phyloP scores from a whole-genome alignment of 2,113 vertebrate species.

The Dissostichus mawsoni region DNA sequence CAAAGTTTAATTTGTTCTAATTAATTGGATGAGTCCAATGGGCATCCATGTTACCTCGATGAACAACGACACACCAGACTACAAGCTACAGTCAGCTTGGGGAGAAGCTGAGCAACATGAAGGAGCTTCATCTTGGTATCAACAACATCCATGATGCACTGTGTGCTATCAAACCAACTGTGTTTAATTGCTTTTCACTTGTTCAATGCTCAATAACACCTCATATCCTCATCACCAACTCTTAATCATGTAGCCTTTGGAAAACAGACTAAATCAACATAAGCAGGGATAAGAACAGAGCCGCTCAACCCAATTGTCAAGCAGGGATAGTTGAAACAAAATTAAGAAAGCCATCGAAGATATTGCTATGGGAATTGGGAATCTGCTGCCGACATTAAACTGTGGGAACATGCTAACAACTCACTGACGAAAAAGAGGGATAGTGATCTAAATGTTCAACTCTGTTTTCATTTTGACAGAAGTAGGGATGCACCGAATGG shows the following conservation, averaged over 20 bases:
- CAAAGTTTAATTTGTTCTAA: slow-evolving; percentile 41
- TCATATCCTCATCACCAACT: background rate
- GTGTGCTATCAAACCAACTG: background rate
- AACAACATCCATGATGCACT: too few species aligned
- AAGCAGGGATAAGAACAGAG: too few species aligned
- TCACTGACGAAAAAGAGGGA: too few species aligned
- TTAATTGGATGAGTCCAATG: slow-evolving; percentile 39
- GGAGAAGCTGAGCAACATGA: background rate
- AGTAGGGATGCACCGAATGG: too few species aligned
- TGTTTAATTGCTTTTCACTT: background rate
- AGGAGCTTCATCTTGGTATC: background rate
- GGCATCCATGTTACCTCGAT: background rate
- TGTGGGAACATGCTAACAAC: too few species aligned
- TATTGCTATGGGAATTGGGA: too few species aligned
- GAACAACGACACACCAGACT: slow-evolving; percentile 11
- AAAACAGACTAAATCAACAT: background rate
- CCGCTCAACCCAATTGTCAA: too few species aligned
- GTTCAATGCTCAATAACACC: background rate
- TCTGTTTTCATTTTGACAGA: too few species aligned
- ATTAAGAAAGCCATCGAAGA: too few species aligned
- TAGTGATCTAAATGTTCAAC: too few species aligned
- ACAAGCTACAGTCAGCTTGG: background rate
- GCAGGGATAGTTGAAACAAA: too few species aligned
- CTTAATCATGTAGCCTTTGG: background rate
- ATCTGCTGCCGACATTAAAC: too few species aligned